Conservation (phyloP, 2,797 vertebrate genomes). For the Betta splendens region DNA sequence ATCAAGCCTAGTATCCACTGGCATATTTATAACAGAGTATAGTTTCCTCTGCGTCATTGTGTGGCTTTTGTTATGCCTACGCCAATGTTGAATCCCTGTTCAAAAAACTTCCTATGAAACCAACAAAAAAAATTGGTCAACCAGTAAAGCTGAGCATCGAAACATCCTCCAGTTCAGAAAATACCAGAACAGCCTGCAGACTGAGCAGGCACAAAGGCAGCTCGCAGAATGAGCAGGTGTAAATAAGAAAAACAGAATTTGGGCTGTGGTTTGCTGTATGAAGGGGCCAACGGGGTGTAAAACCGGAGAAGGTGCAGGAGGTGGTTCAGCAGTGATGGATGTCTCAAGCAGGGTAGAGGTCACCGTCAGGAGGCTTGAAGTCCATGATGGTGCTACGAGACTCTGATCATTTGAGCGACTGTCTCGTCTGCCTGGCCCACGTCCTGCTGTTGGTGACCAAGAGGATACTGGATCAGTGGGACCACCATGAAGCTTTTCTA, state of each 20-base stretch:
- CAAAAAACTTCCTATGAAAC: constrained; percentile 31
- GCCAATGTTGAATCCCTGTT: constrained; percentile 31
- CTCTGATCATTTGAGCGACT: constrained; percentile 94
- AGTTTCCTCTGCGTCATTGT: constrained; percentile 41
- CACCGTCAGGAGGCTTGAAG: constrained; percentile 26
- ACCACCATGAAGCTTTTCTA: too few species aligned
- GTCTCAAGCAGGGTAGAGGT: constrained; percentile 47
- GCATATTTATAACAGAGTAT: constrained; percentile 36
- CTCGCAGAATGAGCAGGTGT: constrained; percentile 60
- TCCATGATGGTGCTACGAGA: constrained; percentile 82
- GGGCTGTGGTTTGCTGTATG: constrained; percentile 25
- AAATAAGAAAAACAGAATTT: constrained; percentile 20
- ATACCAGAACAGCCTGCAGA: constrained; percentile 34
- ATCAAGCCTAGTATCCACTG: constrained; percentile 49
- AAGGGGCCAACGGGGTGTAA: neutral
- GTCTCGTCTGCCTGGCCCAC: constrained; percentile 88
- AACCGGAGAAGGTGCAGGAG: constrained; percentile 10
- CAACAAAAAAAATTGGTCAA: constrained; percentile 34
- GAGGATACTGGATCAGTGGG: constrained; percentile 9
- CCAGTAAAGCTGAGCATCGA: constrained; percentile 41
- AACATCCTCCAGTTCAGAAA: constrained; percentile 29
- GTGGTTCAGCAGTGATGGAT: constrained; percentile 50
- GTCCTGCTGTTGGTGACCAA: constrained; percentile 80
- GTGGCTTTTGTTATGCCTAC: constrained; percentile 15
- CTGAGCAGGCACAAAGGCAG: constrained; percentile 35